A percentile compares a stretch with the other conserved stretches of the same genome.
These are phyloP conservation scores for Trachelus iudaicus DNA, from an alignment of 2,888 invertebrate species.

Conservation along the genomic window DNA sequence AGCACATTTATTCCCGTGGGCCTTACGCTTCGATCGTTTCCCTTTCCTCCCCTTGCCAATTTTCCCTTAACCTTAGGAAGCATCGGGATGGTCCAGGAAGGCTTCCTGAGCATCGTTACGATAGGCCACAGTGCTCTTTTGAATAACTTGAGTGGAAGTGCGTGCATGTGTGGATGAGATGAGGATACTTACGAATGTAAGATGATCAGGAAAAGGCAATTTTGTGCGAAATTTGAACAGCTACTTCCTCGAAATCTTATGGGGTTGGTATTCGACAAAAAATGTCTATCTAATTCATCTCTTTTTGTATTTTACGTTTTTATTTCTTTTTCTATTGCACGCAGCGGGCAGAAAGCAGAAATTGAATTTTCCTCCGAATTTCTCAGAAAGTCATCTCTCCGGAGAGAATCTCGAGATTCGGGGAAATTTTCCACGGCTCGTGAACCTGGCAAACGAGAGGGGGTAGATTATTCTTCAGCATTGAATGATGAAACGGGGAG, in stretches of 20 bases:
- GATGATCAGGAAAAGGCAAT: constrained; percentile 15
- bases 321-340: too few relatives aligned
- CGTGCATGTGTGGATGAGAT: too few relatives aligned
- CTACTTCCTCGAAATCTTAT: constrained; percentile 10
- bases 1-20: constrained; percentile 1
- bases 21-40: neutral
- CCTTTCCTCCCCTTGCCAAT: neutral
- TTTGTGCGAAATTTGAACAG: constrained; percentile 12
- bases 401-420: neutral
- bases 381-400: neutral
- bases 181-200: too few relatives aligned
- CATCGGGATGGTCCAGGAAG: neutral
- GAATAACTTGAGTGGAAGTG: too few relatives aligned
- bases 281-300: too few relatives aligned
- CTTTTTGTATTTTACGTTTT: too few relatives aligned
- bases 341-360: neutral
- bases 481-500: too few relatives aligned
- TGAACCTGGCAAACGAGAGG: too few relatives aligned
- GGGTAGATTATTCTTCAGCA: too few relatives aligned
- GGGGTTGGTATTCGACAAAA: too few relatives aligned
- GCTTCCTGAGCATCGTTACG: too few relatives aligned
- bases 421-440: neutral
- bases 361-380: neutral
- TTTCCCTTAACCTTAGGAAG: constrained; percentile 5
- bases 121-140: too few relatives aligned